phyloP scores from a whole-genome alignment of 1,140 invertebrate genomes.

The Antheraea pernyi region DNA sequence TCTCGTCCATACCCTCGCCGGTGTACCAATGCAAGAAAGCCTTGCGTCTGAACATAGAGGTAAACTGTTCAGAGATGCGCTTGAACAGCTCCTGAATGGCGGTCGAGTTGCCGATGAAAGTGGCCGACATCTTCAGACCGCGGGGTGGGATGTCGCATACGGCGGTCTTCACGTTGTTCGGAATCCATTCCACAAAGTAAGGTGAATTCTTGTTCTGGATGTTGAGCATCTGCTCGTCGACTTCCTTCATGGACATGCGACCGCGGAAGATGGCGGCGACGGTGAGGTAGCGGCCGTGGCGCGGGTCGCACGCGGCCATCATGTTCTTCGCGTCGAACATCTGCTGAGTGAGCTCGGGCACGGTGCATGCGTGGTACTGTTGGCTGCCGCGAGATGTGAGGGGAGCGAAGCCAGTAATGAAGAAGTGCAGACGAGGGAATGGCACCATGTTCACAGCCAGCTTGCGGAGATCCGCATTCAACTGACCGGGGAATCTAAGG shows the following conservation, averaged over 20 bases:
- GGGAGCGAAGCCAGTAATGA: constrained; percentile 82
- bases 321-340: constrained; percentile 83
- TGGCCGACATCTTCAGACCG: constrained; percentile 86
- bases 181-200: too few relatives aligned
- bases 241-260: constrained; percentile 94
- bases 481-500: too few relatives aligned
- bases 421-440: constrained; percentile 86
- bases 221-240: constrained; percentile 86
- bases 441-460: too few relatives aligned
- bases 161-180: too few relatives aligned
- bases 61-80: constrained; percentile 80
- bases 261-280: constrained; percentile 92
- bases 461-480: too few relatives aligned
- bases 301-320: constrained; percentile 96
- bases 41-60: constrained; percentile 90
- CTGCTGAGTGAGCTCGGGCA: constrained; percentile 82
- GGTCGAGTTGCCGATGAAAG: constrained; percentile 87
- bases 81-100: constrained; percentile 88
- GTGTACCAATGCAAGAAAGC: constrained; percentile 87
- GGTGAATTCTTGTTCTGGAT: constrained; percentile 84
- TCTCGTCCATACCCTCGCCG: constrained; percentile 92
- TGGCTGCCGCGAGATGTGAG: constrained; percentile 34
- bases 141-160: constrained; percentile 79
- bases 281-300: constrained; percentile 87
- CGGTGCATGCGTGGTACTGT: constrained; percentile 85